Percentiles rank a stretch among this genome's conserved stretches.
Conservation (phyloP, 2,797 vertebrate genomes). For the Macroramphosus scolopax region DNA sequence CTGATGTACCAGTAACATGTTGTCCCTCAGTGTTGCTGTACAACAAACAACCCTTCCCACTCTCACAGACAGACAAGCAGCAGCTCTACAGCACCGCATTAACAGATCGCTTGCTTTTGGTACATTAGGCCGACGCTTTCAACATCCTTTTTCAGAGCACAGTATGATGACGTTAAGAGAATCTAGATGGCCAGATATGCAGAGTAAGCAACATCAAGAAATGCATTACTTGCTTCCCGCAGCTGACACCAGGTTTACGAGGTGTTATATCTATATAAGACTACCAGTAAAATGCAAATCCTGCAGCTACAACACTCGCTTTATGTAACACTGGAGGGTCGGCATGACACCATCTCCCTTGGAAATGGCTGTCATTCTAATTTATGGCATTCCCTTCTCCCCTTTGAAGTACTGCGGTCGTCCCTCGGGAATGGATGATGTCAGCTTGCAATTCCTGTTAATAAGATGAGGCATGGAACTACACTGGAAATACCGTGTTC, state of each 20-base stretch:
- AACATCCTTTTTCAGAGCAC: conserved; percentile 9
- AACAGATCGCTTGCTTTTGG: conserved; percentile 36
- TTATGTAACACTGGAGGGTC: not conserved
- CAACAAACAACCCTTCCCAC: conserved; percentile 4
- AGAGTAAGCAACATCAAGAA: conserved; percentile 19
- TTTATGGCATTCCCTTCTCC: conserved; percentile 36
- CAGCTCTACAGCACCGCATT: conserved; percentile 18
- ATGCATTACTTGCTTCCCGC: conserved; percentile 26
- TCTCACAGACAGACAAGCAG: conserved; percentile 8
- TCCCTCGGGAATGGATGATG: conserved; percentile 46
- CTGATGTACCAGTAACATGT: conserved; percentile 23
- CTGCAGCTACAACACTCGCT: not conserved
- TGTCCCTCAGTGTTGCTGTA: conserved; percentile 11
- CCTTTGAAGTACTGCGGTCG: conserved; percentile 37
- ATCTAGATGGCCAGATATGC: conserved; percentile 21
- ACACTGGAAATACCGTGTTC: conserved; percentile 11
- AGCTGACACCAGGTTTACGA: conserved; percentile 18
- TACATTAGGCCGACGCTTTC: conserved; percentile 9
- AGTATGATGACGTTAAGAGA: conserved; percentile 5
- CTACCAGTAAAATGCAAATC: conserved; percentile 14
- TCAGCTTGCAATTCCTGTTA: conserved; percentile 40
- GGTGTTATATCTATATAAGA: conserved; percentile 20
- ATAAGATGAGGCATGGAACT: conserved; percentile 37
- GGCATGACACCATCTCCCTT: conserved; percentile 9
- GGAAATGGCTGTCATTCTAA: conserved; percentile 37